Base-by-base conservation (phyloP, 1,140 invertebrate species). In the Drosophila setifemur region DNA sequence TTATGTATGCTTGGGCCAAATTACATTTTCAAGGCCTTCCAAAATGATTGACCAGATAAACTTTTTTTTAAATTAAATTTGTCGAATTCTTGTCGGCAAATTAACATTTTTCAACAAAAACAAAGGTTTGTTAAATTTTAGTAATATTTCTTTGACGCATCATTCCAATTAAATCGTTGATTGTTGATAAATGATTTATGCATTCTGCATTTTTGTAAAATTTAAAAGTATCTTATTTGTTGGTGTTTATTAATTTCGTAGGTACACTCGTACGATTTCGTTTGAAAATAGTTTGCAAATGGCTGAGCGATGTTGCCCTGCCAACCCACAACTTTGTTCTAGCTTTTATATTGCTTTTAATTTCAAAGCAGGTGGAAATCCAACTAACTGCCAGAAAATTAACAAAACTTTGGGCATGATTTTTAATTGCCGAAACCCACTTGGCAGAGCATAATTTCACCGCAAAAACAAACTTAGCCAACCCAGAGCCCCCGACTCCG, bases 21-120 rank as follows among this genome's bases (percentile, higher is more conserved):
- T 29, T 16, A 16, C 29, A 63, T 63, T 60, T 60, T 63, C 35
- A 44, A 42, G 57, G 29, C 14, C 42, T 12, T 6, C 5, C 16
- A 7, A 60, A 63, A 61, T 61, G 60, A 63, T 64, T 63, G 42
- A 39, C 57, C 57, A 28, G 49, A 64, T 25, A 57, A 61, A 61
- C 52, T 61, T 61, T 55, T 19, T 54, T 57, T 35, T 25, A 26
- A n/a, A 54, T 53, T 25, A 35, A 61, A 64, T 64, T 64, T 25
- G 31, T 11, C 23, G 40, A 23, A 28, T 45, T 25, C 12, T 23
- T 18, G 55, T 19, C 26, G 57, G 52, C 55, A 58, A 57, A 61
- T 61, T 61, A 43, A 61, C 57, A 37, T 61, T 61, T 42, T 61
- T 35, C 4, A n/a, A 33, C 9, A 33, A 11, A 11, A 33, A 4